Conservation (phyloP, 37 sponge, comb jelly and placozoan genomes). For the Agelas oroides region DNA sequence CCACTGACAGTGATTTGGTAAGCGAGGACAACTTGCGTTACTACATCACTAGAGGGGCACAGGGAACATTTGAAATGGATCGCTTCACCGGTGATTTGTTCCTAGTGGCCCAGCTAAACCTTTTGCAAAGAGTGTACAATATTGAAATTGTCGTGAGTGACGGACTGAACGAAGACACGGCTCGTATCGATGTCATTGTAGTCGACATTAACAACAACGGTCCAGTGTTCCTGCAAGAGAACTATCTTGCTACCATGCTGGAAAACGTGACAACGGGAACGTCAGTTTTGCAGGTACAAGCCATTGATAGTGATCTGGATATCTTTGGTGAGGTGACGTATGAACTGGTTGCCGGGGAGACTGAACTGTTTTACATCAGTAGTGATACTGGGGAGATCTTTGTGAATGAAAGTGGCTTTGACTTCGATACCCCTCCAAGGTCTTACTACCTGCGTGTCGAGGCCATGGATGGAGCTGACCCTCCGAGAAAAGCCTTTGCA, state of each 20-base stretch:
- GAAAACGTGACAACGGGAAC: constrained; percentile 54
- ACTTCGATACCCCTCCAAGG: constrained; percentile 28
- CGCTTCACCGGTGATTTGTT: constrained; percentile 40
- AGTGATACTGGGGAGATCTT: constrained; percentile 38
- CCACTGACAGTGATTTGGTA: constrained; percentile 65
- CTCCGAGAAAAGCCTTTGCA: not conserved
- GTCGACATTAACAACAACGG: constrained; percentile 61
- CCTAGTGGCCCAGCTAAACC: constrained; percentile 27
- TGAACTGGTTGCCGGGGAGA: not conserved
- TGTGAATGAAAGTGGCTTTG: constrained; percentile 10
- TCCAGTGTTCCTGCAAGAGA: constrained; percentile 42
- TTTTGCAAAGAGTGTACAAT: constrained; percentile 18
- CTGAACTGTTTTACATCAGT: constrained; percentile 44
- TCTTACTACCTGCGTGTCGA: constrained; percentile 19
- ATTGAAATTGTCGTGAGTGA: constrained; percentile 45
- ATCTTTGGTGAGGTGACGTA: constrained; percentile 13
- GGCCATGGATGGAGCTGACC: constrained; percentile 16
- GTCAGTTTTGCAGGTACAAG: constrained; percentile 45
- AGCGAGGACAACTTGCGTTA: constrained; percentile 47
- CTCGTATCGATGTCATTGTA: constrained; percentile 22
- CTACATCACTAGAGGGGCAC: constrained; percentile 46
- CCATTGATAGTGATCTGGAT: constrained; percentile 40
- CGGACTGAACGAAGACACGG: constrained; percentile 35
- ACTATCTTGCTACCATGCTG: constrained; percentile 30
- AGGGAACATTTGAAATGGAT: constrained; percentile 50